Evolutionary conservation across 2,888 invertebrate genomes (phyloP), one percentile per base, ranked within the genome.

Genomic region (Nymphalis urticae): DNA sequence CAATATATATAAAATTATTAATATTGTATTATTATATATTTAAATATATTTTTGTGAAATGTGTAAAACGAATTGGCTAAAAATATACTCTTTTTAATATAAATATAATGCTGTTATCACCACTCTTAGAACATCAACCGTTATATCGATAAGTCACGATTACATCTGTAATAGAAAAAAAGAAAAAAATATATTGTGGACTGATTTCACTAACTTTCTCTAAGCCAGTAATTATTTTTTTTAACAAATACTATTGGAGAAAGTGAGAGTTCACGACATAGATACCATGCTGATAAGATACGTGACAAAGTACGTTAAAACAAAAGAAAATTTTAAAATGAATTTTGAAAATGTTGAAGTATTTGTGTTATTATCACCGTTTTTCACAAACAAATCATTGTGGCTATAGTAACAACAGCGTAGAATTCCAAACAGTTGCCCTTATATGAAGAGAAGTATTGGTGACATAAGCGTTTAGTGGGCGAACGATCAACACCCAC

Each of bases 381-480:
- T 56, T 56, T 36, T 36, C 56, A 56, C 9, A 62, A 68, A 50
- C 42, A 53, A 59, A 63, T 16, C 24, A 2, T 48, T 19, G 27
- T 59, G 42, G 59, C 19, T 48, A 47, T 61, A 60, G 63, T 66
- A 63, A 69, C 67, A 54, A 54, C 48, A 62, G n/a, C 63, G 67
- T 70, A 59, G 54, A 69, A 67, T 64, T 66, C 62, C 59, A 60
- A 67, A 79, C 81, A 80, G 82, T 84, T 83, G 85, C 86, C 89
- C 88, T 85, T 88, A 85, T 87, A 85, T 81, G 89, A 85, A 81
- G 82, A 84, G 82, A 82, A 82, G 83, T 84, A 86, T 86, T 81
- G 87, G 86, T 90, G 90, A 90, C 88, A 89, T 88, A 90, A 89
- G 84, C 84, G 80, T 74, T 78, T 83, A 82, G 91, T 91, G 81